Evolutionary conservation across 2,888 invertebrate species (phyloP), one percentile per base, ranked within the genome.

Genomic region (Drosophila macrothrix): DNA sequence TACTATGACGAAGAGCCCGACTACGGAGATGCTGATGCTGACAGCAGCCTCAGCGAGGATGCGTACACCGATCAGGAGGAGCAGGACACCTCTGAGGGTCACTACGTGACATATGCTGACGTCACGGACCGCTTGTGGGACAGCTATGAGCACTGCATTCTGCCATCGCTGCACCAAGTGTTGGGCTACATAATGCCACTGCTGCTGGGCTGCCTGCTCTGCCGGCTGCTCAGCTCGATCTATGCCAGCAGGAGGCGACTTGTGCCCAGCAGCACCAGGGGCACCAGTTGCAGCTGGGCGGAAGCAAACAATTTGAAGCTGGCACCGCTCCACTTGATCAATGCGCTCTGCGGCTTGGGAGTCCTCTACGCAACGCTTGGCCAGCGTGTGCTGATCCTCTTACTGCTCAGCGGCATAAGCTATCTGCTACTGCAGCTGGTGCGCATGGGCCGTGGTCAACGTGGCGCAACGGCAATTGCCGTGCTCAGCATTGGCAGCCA

Each of bases 401-500:
- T 85, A 14, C 31, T 82, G 43, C 69, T 87, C 5, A 72, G 59
- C 54, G 31, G 28, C 9, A 41, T 88, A 1, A 78, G 78, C 60
- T 87, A 83, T 49, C 4, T 41, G 22, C 70, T 90, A 68, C 67
- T 87, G 41, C 90, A 90, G 52, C 66, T 86, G 16, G 33, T 83
- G 22, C 86, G 81, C 0, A 29, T 85, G 52, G 56, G 66, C 28
- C 49, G 64, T 4, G 72, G 75, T 0, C 65, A 70, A 1, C 37
- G 46, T 1, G 72, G 75, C 1, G 91, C 91, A 1, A 19, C 63
- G 6, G 28, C 59, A 10, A 70, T 91, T 46, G 76, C 88, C 1
- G 41, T 80, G 25, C 63, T 80, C 28, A 77, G 84, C 66, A 80
- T 91, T 33, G 79, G 83, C 43, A 78, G 79, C 29, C 91, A 89